These are phyloP conservation scores for Xiphorhynchus erythropygius DNA, from an alignment of 2,797 vertebrate species.

Conservation along the genomic window DNA sequence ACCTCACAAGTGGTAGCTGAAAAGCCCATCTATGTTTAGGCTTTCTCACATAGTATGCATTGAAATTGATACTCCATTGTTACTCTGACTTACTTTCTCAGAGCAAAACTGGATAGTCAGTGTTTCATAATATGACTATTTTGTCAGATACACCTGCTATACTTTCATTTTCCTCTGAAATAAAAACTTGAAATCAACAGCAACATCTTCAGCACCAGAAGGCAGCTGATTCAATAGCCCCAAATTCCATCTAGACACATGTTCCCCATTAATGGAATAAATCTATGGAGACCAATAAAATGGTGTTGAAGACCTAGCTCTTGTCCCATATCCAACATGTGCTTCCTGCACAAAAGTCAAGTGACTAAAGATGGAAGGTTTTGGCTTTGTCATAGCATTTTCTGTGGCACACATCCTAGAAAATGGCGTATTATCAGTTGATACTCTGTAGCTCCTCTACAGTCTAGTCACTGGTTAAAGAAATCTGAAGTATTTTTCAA, in stretches of 20 bases:
- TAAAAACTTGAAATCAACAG: not conserved
- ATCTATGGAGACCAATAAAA: not conserved
- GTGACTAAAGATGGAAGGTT: not conserved
- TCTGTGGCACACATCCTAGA: not conserved
- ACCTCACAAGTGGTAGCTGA: slow-evolving; percentile 32
- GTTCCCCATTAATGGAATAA: not conserved
- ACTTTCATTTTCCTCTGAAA: not conserved
- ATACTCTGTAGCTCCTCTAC: not conserved
- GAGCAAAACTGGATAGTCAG: not conserved
- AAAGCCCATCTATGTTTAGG: slow-evolving; percentile 40
- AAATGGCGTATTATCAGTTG: not conserved
- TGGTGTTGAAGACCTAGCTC: not conserved
- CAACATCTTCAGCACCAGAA: not conserved
- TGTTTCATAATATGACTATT: not conserved
- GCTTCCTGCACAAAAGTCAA: not conserved
- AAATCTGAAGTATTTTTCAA: not conserved
- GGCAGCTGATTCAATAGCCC: not conserved
- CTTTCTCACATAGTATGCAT: not conserved
- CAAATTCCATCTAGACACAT: not conserved
- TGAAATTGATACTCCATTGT: not conserved
- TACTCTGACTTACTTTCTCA: not conserved
- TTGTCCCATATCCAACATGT: not conserved
- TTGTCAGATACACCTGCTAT: not conserved
- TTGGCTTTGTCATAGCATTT: not conserved
- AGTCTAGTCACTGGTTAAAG: not conserved